Evolutionary conservation across 2,888 invertebrate genomes (phyloP).

Genomic region (Tachina fera): DNA sequence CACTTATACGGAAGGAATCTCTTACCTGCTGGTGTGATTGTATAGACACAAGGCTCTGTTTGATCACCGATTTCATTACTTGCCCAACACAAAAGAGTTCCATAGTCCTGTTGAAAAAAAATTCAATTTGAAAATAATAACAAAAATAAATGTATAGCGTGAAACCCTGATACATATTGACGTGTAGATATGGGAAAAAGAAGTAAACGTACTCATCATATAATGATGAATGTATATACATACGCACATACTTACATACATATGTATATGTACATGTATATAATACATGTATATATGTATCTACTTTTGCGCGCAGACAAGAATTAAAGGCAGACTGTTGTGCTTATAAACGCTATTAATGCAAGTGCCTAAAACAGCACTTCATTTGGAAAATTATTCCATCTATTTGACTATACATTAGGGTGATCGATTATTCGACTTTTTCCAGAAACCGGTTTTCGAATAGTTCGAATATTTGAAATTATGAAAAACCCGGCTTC

Average conservation of each 20-base stretch:
- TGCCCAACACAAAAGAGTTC: slow-evolving; percentile 89
- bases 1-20: slow-evolving; percentile 44
- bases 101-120: slow-evolving; percentile 85
- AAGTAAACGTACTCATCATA: too few relatives aligned
- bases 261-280: too few relatives aligned
- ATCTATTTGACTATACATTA: slow-evolving; percentile 71
- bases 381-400: slow-evolving; percentile 81
- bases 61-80: slow-evolving; percentile 89
- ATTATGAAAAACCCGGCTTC: too few relatives aligned
- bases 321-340: too few relatives aligned
- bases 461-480: too few relatives aligned
- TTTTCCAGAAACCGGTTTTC: too few relatives aligned
- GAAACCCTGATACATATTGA: background rate
- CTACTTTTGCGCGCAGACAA: too few relatives aligned
- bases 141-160: slow-evolving; percentile 22
- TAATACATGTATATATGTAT: background rate
- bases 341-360: slow-evolving; percentile 17
- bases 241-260: background rate
- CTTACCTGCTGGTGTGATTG: slow-evolving; percentile 89
- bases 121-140: slow-evolving; percentile 1
- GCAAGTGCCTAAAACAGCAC: slow-evolving; percentile 78
- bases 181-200: too few relatives aligned
- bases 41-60: slow-evolving; percentile 89
- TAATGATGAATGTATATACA: too few relatives aligned
- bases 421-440: too few relatives aligned